Evolutionary conservation across 2,888 invertebrate genomes (phyloP), one percentile per base, ranked within the genome.

Genomic region (Nymphalis polychloros): DNA sequence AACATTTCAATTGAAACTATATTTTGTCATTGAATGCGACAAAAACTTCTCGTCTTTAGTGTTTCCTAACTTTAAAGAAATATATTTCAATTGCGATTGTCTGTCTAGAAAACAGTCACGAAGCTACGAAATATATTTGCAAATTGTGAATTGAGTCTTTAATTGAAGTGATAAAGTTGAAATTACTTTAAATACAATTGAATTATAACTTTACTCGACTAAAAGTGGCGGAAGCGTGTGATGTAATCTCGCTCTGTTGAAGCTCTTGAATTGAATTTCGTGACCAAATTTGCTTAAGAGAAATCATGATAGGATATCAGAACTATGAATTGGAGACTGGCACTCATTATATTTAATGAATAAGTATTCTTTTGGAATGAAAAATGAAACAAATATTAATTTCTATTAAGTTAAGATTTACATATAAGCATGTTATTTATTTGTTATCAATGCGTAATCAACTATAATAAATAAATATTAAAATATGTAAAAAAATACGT

Each of bases 51-150:
- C 52, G 67, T 70, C 63, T 52, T 41, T 52, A 62, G 27, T 31
- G 59, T 70, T 68, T 67, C 67, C 59, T 53, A 67, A 68, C 59
- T 62, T 59, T 46, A 64, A 64, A 67, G 64, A 70, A 67, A 67
- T 66, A 70, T 41, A 70, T 67, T 70, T 70, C 69, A 64, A 67
- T 60, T 70, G 52, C 69, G 59, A 70, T 68, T 68, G 67, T 62
- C 50, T 68, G 67, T 62, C 50, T 59, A 23, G 61, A 65, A 60
- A 23, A 46, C 46, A 64, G 70, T 68, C 70, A 70, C 62, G 70
- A 68, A 52, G 19, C 50, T 19, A 41, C 23, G 27, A 59, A 64
- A 62, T 64, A 20, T 57, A 19, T 53, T 53, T 17, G 35, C 13
- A 57, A 59, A 57, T 46, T 41, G 20, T 46, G 23, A 66, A 63